Percentiles rank a stretch among this genome's conserved stretches.
Conservation (phyloP, 2,888 invertebrate genomes). For the Proisotoma minuta region DNA sequence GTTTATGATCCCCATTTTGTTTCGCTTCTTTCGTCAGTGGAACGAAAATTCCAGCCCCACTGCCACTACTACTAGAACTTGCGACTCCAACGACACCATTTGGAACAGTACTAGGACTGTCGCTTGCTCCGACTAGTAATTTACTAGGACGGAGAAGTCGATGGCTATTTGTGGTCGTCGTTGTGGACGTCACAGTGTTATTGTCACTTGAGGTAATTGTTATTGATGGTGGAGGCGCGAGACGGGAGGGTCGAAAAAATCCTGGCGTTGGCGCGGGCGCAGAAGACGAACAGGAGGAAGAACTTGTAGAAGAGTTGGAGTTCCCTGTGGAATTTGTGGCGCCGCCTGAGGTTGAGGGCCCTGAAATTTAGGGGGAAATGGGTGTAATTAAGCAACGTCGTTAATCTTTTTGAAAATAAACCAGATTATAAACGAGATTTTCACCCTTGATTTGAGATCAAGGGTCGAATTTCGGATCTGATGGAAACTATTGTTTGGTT, state of each 20-base stretch:
- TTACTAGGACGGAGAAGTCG: background rate
- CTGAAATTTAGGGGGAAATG: background rate
- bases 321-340: background rate
- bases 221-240: background rate
- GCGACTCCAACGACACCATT: background rate
- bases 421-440: background rate
- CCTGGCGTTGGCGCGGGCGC: no score
- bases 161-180: background rate
- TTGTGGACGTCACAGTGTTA: no score
- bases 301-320: background rate
- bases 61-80: background rate
- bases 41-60: slow-evolving; percentile 4
- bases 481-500: no score
- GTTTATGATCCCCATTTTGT: background rate
- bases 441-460: no score
- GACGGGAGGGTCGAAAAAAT: no score
- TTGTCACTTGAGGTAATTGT: background rate
- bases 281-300: background rate
- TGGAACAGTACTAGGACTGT: background rate
- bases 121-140: background rate
- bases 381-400: background rate
- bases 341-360: background rate
- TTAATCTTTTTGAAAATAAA: background rate
- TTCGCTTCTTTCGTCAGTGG: slow-evolving; percentile 16
- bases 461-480: no score